phyloP scores from a whole-genome alignment of 2,888 invertebrate genomes.

The Plusia festucae region DNA sequence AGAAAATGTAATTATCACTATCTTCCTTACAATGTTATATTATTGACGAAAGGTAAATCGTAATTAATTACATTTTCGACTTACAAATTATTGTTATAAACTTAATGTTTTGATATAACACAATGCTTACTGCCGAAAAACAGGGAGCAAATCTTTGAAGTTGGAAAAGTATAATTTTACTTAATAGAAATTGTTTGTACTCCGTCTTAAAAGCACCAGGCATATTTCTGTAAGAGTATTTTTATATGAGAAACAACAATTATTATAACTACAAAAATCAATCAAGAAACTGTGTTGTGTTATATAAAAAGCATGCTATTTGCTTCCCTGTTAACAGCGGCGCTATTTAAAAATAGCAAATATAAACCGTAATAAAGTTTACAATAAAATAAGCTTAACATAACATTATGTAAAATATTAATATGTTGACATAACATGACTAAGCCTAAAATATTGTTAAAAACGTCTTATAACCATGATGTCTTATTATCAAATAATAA shows the following conservation, averaged over 20 bases:
- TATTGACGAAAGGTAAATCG: slow-evolving; percentile 26
- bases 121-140: slow-evolving; percentile 20
- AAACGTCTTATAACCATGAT: slow-evolving; percentile 61
- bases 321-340: slow-evolving; percentile 28
- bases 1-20: slow-evolving; percentile 1
- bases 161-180: not conserved
- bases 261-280: not conserved
- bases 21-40: not conserved
- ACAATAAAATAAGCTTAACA: slow-evolving; percentile 76
- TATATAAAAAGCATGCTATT: slow-evolving; percentile 8
- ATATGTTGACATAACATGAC: slow-evolving; percentile 79
- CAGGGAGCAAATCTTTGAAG: slow-evolving; percentile 26
- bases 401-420: slow-evolving; percentile 82
- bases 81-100: slow-evolving; percentile 29
- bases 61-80: slow-evolving; percentile 52
- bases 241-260: not conserved
- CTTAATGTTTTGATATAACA: slow-evolving; percentile 24
- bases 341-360: slow-evolving; percentile 77
- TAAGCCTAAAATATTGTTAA: slow-evolving; percentile 60
- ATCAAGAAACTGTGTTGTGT: not conserved
- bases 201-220: not conserved
- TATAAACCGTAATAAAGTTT: slow-evolving; percentile 79
- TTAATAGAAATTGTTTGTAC: not conserved
- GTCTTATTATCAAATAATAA: slow-evolving; percentile 70
- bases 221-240: no score